Evolutionary conservation across 2,797 vertebrate genomes (phyloP).

Genomic region (Tragopan temminckii): DNA sequence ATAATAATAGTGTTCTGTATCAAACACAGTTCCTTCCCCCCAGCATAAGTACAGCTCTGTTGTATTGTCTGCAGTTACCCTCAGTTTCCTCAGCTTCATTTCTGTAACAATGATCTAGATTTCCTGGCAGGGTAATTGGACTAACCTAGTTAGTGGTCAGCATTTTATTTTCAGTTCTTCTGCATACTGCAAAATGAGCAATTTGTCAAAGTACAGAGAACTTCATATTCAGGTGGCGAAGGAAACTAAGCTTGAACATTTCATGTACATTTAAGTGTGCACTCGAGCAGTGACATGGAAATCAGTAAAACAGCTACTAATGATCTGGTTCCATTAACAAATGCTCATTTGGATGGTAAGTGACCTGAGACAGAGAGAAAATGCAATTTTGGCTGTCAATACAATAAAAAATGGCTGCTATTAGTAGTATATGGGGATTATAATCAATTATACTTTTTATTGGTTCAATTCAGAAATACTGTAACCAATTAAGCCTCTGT

Average conservation of each 20-base stretch:
- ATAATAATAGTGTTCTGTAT: not conserved
- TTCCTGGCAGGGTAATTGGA: conserved; percentile 31
- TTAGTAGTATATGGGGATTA: conserved; percentile 56
- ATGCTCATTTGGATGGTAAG: conserved; percentile 76
- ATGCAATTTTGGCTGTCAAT: conserved; percentile 79
- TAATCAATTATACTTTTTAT: conserved; percentile 81
- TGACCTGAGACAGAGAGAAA: conserved; percentile 76
- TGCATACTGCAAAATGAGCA: conserved; percentile 48
- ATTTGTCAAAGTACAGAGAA: conserved; percentile 62
- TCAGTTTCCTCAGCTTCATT: conserved; percentile 41
- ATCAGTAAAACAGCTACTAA: conserved; percentile 73
- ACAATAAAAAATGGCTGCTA: conserved; percentile 75
- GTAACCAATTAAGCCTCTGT: conserved; percentile 68
- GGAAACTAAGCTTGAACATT: conserved; percentile 48
- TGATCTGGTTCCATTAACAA: conserved; percentile 80
- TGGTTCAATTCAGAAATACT: conserved; percentile 70
- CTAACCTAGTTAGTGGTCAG: conserved; percentile 43
- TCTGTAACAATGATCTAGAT: not conserved
- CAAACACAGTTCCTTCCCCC: not conserved
- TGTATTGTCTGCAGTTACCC: not conserved
- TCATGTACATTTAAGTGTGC: conserved; percentile 35
- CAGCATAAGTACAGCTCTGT: not conserved
- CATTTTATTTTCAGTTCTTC: conserved; percentile 43
- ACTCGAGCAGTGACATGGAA: conserved; percentile 65
- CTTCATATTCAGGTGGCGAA: conserved; percentile 30